phyloP scores from a whole-genome alignment of 2,113 vertebrate genomes.

The Melanerpes formicivorus region DNA sequence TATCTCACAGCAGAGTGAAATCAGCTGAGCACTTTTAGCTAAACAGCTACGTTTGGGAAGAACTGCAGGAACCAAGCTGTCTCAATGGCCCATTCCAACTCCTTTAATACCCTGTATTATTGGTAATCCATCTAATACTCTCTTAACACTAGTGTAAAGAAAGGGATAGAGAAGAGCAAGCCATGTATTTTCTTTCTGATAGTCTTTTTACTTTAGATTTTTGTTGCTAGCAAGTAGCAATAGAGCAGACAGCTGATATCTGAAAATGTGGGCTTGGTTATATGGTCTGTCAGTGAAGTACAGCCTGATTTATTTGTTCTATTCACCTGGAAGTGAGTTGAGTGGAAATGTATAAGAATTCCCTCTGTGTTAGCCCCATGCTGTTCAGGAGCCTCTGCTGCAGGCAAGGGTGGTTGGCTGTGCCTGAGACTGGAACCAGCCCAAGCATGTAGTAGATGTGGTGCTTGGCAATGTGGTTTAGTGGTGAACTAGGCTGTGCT shows the following conservation, averaged over 20 bases:
- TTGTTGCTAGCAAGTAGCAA: neutral
- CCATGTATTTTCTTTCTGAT: neutral
- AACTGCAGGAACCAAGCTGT: neutral
- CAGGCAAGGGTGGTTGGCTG: neutral
- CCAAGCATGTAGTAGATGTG: neutral
- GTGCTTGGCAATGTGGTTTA: neutral
- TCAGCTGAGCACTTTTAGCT: neutral
- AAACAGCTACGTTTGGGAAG: neutral
- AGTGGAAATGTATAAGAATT: neutral
- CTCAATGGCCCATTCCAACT: neutral
- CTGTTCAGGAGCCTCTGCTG: neutral
- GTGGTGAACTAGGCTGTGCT: neutral
- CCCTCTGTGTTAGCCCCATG: accelerated
- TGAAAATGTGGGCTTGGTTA: neutral
- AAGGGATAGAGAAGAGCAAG: neutral
- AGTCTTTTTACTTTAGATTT: neutral
- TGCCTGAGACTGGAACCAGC: neutral
- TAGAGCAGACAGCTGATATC: neutral
- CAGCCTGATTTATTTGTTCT: neutral
- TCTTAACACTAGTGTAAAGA: neutral
- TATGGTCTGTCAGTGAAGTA: neutral
- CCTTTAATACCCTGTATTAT: neutral
- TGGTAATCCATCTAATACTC: neutral
- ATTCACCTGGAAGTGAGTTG: neutral
- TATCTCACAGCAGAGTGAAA: neutral